Conservation (phyloP, 2,113 vertebrate genomes). For the Azemiops feae region DNA sequence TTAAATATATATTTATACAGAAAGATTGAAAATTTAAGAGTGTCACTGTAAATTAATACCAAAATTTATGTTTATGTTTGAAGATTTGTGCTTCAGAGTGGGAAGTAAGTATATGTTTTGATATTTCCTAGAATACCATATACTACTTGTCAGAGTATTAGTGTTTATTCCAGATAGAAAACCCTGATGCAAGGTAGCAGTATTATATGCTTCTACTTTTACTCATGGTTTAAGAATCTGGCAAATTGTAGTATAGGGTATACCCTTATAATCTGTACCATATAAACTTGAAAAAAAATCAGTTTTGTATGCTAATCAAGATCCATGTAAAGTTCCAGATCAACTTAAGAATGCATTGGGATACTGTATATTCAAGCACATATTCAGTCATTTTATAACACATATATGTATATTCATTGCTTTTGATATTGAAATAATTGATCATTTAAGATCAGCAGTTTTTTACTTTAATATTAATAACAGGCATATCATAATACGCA, state of each 20-base stretch:
- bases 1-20: not conserved
- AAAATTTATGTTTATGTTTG: not conserved
- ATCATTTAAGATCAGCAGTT: constrained; percentile 24
- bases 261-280: not conserved
- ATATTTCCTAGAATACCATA: not conserved
- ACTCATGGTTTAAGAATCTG: not conserved
- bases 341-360: not conserved
- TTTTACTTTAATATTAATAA: not conserved
- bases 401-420: not conserved
- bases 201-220: not conserved
- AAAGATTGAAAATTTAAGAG: not conserved
- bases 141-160: not conserved
- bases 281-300: not conserved
- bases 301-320: not conserved
- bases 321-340: not conserved
- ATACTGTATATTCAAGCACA: not conserved
- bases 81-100: not conserved
- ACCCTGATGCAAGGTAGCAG: not conserved
- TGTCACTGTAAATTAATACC: not conserved
- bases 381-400: not conserved
- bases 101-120: not conserved
- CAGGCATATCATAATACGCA: not conserved
- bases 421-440: constrained; percentile 2
- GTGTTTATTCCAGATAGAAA: not conserved
- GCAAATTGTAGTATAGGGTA: not conserved